phyloP scores from a whole-genome alignment of 2,797 vertebrate genomes.

The Triplophysa yarkandensis region DNA sequence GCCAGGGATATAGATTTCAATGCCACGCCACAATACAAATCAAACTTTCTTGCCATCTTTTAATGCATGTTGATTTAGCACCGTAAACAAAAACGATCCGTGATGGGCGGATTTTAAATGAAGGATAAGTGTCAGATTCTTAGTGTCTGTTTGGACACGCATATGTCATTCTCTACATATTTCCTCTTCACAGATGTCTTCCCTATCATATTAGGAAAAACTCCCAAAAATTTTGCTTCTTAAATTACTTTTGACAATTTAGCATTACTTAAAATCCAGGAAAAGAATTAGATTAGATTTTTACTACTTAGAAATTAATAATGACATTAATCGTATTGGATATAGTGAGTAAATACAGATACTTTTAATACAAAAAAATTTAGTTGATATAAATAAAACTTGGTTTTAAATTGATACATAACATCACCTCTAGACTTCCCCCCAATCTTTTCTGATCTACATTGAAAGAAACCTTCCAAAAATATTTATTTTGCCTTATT shows the following conservation, averaged over 20 bases:
- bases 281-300: neutral
- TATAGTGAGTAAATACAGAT: too few relatives aligned
- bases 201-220: neutral
- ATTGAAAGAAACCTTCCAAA: too few relatives aligned
- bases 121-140: constrained; percentile 16
- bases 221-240: constrained; percentile 8
- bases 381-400: neutral
- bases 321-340: constrained; percentile 1
- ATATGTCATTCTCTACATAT: constrained; percentile 14
- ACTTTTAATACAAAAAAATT: too few relatives aligned
- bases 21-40: constrained; percentile 21
- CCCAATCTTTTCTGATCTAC: too few relatives aligned
- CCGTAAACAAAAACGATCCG: neutral
- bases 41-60: constrained; percentile 23
- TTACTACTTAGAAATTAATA: neutral
- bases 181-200: constrained; percentile 5
- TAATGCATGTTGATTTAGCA: constrained; percentile 13
- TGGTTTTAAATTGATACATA: neutral
- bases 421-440: too few relatives aligned
- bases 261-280: constrained; percentile 1
- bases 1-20: constrained; percentile 35
- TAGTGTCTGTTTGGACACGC: constrained; percentile 42
- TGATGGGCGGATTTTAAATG: neutral
- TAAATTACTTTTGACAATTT: constrained; percentile 20
- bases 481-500: neutral